These are phyloP conservation scores for Chionomys nivalis DNA, from an alignment of 2,113 vertebrate species.

Conservation along the genomic window DNA sequence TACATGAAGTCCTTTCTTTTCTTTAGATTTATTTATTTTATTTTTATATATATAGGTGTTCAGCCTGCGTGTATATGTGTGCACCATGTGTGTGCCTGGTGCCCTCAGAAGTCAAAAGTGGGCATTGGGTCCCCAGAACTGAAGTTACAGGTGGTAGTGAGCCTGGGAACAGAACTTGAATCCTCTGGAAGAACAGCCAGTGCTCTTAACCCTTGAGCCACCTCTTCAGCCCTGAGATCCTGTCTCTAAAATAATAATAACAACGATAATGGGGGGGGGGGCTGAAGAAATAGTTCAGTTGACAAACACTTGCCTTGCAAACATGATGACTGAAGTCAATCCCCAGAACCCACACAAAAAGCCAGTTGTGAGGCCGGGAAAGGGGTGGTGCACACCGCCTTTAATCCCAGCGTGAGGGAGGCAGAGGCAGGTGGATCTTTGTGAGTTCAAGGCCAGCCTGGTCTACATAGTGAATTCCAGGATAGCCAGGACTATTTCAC, in stretches of 20 bases:
- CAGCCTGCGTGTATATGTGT: not conserved
- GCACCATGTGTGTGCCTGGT: not conserved
- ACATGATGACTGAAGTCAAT: not conserved
- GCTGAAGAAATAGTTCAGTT: not conserved
- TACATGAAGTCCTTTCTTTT: not conserved
- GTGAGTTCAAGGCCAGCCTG: too few species aligned
- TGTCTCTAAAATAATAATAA: not conserved
- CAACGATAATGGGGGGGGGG: fast-evolving
- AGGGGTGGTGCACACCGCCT: too few species aligned
- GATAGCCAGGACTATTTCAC: too few species aligned
- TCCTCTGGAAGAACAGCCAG: not conserved
- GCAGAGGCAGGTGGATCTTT: too few species aligned
- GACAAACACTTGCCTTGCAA: not conserved
- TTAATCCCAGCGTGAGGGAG: too few species aligned
- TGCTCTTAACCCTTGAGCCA: not conserved
- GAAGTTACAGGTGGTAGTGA: not conserved
- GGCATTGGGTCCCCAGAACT: not conserved
- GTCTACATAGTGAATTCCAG: too few species aligned
- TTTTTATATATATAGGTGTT: not conserved
- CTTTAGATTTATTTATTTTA: not conserved
- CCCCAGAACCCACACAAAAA: not conserved
- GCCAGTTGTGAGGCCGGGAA: too few species aligned
- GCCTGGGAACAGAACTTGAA: not conserved
- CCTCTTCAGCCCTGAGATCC: not conserved
- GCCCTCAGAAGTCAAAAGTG: not conserved